Evolutionary conservation across 2,797 vertebrate genomes (phyloP), one percentile per base, ranked within the genome.

Genomic region (Sciaenops ocellatus): DNA sequence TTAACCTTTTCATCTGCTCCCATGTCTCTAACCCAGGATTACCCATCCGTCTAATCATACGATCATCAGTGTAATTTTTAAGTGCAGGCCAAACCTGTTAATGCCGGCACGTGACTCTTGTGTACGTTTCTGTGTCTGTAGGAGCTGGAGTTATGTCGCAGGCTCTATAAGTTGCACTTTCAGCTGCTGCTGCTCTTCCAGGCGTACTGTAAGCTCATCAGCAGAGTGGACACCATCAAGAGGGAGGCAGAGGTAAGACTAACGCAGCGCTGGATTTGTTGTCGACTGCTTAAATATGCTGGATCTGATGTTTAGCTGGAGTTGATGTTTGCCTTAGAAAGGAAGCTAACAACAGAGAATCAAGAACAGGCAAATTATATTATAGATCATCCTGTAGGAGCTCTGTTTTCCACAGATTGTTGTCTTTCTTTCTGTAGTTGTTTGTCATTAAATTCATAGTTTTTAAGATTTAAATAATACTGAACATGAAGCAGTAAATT

Each of bases 141-240:
- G 98, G 98, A 99, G 93, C 91, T 99, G 95, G 98, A 99, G 92
- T 91, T 99, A 75, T 99, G 98, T 90, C 97, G 98, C 71, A 93
- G 98, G 79, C 94, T 99, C 22, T 99, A 99, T 90, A 99, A 99
- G 88, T 88, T 99, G 87, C 98, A 99, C 93, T 99, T 99, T 85
- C 98, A 99, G 93, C 94, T 99, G 91, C 94, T 99, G 81, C 96
- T 99, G 93, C 96, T 99, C 74, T 99, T 99, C 93, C 98, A 99
- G 94, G 97, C 98, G 72, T 99, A 99, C 87, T 98, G 97, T 87
- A 99, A 99, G 90, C 97, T 99, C 80, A 96, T 99, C 94, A 97
- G 90, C 94, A 96, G 96, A 92, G 97, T 99, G 85, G 97, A 98
- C 86, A 95, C 95, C 82, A 97, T 99, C 89, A 98, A 97, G 94